These are phyloP conservation scores for Spinus pinus DNA, from an alignment of 2,797 vertebrate genomes.

Conservation along the genomic window DNA sequence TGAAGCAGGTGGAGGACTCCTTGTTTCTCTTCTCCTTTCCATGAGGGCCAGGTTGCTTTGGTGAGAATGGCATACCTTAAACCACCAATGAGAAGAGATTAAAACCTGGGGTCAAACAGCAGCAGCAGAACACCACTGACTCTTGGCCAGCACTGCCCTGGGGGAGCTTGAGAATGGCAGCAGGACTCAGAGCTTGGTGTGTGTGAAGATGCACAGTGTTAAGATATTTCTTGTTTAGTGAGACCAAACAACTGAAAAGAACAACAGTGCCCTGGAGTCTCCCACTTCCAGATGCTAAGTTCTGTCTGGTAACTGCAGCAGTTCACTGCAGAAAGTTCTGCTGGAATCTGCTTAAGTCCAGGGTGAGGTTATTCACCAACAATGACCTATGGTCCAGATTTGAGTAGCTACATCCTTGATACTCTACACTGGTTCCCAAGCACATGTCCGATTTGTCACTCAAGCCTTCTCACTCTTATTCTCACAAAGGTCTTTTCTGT, in stretches of 20 bases:
- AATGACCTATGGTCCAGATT: not conserved
- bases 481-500: not conserved
- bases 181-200: not conserved
- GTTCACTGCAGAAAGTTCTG: not conserved
- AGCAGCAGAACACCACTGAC: not conserved
- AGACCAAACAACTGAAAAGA: not conserved
- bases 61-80: conserved; percentile 95
- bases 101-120: not conserved
- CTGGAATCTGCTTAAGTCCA: not conserved
- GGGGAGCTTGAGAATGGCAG: not conserved
- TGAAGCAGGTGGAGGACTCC: conserved; percentile 91
- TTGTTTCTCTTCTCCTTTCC: conserved; percentile 94
- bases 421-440: not conserved
- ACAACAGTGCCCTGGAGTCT: not conserved
- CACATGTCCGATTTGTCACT: not conserved
- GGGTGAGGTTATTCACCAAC: not conserved
- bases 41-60: conserved; percentile 94
- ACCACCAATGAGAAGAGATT: not conserved
- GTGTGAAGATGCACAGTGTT: not conserved
- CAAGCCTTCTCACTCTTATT: not conserved
- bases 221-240: not conserved
- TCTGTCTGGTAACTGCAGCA: not conserved
- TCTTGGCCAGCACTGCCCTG: not conserved
- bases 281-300: not conserved
- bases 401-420: not conserved